These are phyloP conservation scores for Eucidaris tribuloides DNA, from an alignment of 35 echinoderm and acorn worm species.

Conservation along the genomic window DNA sequence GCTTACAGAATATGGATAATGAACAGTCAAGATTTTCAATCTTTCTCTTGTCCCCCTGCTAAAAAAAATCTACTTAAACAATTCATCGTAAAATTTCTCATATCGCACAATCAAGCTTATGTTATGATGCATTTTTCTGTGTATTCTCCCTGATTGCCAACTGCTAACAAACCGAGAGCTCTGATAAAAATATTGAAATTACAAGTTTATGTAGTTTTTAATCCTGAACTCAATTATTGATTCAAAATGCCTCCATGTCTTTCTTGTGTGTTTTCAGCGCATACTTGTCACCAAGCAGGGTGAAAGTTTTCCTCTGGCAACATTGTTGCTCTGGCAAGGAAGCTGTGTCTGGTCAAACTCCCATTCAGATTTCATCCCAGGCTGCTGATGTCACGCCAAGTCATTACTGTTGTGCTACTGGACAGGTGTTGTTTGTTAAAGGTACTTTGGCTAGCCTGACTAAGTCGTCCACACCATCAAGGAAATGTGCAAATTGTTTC, in stretches of 20 bases:
- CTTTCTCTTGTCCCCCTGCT: no score
- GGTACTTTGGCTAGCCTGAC: conserved; percentile 19
- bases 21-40: no score
- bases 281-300: conserved; percentile 67
- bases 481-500: no score
- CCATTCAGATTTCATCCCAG: conserved; percentile 38
- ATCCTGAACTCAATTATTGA: background rate
- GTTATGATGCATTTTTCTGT: background rate
- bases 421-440: conserved; percentile 88
- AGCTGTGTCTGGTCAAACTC: conserved; percentile 54
- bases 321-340: conserved; percentile 59
- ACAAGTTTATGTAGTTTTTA: background rate
- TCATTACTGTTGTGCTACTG: conserved; percentile 68
- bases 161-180: background rate
- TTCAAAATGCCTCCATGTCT: background rate
- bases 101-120: background rate
- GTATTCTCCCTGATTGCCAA: background rate
- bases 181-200: background rate
- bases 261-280: conserved; percentile 34
- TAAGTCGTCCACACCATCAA: no score
- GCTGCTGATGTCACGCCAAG: conserved; percentile 36
- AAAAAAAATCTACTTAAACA: no score
- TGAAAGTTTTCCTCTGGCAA: conserved; percentile 65
- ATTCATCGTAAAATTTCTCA: background rate
- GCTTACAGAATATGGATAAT: no score